Conservation (phyloP, 2,797 vertebrate species). For the Coranthus polyacanthus region DNA sequence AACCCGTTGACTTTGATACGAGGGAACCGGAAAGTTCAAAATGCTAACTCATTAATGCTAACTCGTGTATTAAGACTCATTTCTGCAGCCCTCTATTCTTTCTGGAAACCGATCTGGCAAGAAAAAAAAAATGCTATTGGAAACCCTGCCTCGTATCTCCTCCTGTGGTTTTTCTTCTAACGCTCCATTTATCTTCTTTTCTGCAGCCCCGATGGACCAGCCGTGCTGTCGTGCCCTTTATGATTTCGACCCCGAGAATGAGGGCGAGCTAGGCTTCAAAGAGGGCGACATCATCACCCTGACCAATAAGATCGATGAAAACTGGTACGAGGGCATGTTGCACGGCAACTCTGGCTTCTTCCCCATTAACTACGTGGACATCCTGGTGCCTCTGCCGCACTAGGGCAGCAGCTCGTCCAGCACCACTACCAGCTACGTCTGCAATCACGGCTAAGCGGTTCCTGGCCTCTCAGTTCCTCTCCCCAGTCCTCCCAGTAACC, state of each 20-base stretch:
- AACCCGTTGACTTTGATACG: no score
- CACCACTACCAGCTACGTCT: constrained; percentile 32
- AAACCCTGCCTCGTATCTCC: no score
- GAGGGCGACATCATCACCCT: constrained; percentile 98
- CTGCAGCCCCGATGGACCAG: constrained; percentile 92
- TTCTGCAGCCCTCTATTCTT: no score
- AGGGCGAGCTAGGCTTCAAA: constrained; percentile 98
- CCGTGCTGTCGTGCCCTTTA: constrained; percentile 96
- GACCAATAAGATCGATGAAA: constrained; percentile 98
- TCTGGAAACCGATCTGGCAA: no score
- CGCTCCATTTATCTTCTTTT: not conserved
- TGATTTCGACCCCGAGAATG: constrained; percentile 98
- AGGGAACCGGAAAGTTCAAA: no score
- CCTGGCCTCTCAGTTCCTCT: constrained; percentile 47
- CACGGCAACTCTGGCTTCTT: constrained; percentile 98
- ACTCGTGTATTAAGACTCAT: no score
- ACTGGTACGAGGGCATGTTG: constrained; percentile 99
- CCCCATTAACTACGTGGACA: constrained; percentile 98
- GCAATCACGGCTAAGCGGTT: constrained; percentile 32
- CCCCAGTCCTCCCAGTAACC: constrained; percentile 54
- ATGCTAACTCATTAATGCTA: no score
- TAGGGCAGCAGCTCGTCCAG: constrained; percentile 76
- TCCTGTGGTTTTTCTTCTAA: constrained; percentile 6
- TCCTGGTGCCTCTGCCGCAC: constrained; percentile 95
- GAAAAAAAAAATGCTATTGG: no score